phyloP scores from a whole-genome alignment of 2,888 invertebrate genomes.

The Synergus umbraculus region DNA sequence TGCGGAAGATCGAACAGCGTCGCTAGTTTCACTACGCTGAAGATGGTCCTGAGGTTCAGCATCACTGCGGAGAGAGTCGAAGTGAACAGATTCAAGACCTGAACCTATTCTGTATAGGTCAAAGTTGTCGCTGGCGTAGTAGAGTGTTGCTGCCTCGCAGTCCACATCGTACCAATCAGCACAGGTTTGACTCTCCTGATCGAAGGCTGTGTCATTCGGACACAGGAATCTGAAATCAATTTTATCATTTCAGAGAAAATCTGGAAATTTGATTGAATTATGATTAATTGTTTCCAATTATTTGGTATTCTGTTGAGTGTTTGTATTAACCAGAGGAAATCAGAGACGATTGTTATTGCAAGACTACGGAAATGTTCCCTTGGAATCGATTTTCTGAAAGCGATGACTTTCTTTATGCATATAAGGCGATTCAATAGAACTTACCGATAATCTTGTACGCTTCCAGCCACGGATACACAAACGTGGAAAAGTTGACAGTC shows the following conservation, averaged over 20 bases:
- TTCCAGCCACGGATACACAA: constrained; percentile 90
- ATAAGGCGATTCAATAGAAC: constrained; percentile 42
- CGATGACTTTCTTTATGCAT: constrained; percentile 4
- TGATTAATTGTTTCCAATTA: too few species aligned
- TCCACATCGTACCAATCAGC: constrained; percentile 95
- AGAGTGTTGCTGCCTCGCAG: constrained; percentile 89
- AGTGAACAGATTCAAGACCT: constrained; percentile 78
- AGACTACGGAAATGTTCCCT: constrained; percentile 18
- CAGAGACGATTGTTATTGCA: not conserved
- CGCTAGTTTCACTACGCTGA: constrained; percentile 77
- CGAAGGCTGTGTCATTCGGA: constrained; percentile 93
- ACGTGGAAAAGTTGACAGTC: constrained; percentile 94
- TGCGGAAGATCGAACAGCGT: constrained; percentile 74
- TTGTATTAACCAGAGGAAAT: not conserved
- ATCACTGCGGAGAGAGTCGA: constrained; percentile 74
- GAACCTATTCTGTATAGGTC: constrained; percentile 91
- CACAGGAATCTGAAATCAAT: constrained; percentile 86
- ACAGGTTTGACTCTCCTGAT: constrained; percentile 94
- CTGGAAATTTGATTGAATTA: too few species aligned
- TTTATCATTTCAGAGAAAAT: too few species aligned
- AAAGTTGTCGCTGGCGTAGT: constrained; percentile 90
- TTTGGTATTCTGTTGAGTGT: too few species aligned
- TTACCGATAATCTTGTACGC: constrained; percentile 74
- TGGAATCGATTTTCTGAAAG: constrained; percentile 15
- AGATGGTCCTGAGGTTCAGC: constrained; percentile 73